A percentile compares a stretch with the other conserved stretches of the same genome.
Evolutionary conservation across 2,113 vertebrate genomes (phyloP).

Genomic region (Mormyrus lacerda): DNA sequence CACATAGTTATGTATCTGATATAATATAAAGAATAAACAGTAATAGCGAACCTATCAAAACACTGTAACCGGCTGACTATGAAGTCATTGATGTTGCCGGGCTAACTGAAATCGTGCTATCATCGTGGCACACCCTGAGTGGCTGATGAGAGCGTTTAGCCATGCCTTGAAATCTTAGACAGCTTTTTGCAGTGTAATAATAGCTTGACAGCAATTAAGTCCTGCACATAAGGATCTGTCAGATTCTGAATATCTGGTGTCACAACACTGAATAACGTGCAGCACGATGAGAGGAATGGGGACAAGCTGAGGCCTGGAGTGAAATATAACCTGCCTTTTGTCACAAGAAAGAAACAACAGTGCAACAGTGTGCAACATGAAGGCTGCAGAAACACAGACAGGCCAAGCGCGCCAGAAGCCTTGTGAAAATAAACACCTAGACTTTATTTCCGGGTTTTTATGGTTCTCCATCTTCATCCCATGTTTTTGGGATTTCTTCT

Average conservation of each 20-base stretch:
- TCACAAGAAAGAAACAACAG: background rate
- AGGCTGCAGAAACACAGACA: background rate
- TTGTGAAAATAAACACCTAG: background rate
- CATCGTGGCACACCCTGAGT: background rate
- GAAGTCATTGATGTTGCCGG: background rate
- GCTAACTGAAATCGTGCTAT: background rate
- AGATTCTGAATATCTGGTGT: constrained; percentile 29
- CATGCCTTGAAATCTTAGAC: constrained; percentile 8
- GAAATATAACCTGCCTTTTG: background rate
- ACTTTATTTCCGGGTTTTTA: background rate
- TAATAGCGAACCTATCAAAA: background rate
- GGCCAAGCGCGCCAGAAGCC: background rate
- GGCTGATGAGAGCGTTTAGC: background rate
- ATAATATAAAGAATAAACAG: background rate
- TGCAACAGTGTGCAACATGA: background rate
- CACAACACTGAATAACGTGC: constrained; percentile 30
- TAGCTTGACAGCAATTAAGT: constrained; percentile 19
- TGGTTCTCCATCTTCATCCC: background rate
- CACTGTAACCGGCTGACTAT: background rate
- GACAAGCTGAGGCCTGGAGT: constrained; percentile 15
- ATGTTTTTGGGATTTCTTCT: background rate
- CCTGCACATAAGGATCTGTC: constrained; percentile 23
- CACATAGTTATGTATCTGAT: background rate
- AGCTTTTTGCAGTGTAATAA: background rate
- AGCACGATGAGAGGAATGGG: background rate